phyloP scores from a whole-genome alignment of 2,888 invertebrate genomes.

The Acanthosepion pharaonis region DNA sequence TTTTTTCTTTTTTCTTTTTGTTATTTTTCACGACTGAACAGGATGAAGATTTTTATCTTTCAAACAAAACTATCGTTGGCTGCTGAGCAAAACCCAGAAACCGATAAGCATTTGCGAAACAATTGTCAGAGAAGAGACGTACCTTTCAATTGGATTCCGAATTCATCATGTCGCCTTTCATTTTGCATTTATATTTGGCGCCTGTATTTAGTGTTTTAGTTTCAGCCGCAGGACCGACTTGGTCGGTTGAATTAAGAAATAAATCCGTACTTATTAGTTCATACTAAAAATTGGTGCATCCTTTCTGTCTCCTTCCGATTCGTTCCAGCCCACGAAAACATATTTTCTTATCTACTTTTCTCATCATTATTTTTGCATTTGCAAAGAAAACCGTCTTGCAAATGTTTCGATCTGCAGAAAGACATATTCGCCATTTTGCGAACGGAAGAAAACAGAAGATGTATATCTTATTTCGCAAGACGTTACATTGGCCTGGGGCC shows the following conservation, averaged over 20 bases:
- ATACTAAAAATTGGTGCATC: background rate
- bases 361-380: background rate
- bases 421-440: background rate
- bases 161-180: background rate
- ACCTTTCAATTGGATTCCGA: background rate
- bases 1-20: background rate
- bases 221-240: background rate
- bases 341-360: background rate
- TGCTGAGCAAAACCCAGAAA: background rate
- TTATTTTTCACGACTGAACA: background rate
- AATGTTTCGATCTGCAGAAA: background rate
- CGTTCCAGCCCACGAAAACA: conserved; percentile 33
- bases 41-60: background rate
- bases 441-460: background rate
- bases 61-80: background rate
- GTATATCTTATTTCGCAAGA: background rate
- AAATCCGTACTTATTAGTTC: too few species aligned
- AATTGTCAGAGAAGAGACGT: background rate
- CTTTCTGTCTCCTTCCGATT: background rate
- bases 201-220: background rate
- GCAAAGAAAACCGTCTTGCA: background rate
- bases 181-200: background rate
- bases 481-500: background rate
- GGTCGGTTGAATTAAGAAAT: background rate
- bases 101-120: background rate